A percentile compares a stretch with the other conserved stretches of the same genome.
Evolutionary conservation across 2,797 vertebrate genomes (phyloP).

Genomic region (Hoplostethus atlanticus): DNA sequence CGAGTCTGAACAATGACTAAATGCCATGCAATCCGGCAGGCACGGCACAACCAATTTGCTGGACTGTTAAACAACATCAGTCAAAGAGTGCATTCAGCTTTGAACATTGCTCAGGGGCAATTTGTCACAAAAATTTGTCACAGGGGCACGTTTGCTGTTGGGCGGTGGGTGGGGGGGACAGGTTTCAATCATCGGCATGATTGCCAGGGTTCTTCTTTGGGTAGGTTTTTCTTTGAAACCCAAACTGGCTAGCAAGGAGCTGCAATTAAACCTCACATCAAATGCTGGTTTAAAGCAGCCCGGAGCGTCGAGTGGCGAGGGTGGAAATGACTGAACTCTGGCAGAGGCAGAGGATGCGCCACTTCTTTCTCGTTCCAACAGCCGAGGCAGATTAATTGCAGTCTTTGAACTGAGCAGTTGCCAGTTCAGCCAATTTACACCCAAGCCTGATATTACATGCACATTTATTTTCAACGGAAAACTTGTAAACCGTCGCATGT

Average conservation of each 20-base stretch:
- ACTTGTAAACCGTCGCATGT: slow-evolving; percentile 14
- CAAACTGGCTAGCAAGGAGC: slow-evolving; percentile 30
- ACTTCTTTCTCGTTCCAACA: slow-evolving; percentile 44
- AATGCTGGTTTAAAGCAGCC: slow-evolving; percentile 58
- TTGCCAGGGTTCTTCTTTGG: slow-evolving; percentile 54
- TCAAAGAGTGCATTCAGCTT: slow-evolving; percentile 36
- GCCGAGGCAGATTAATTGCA: slow-evolving; percentile 47
- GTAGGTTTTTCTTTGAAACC: slow-evolving; percentile 32
- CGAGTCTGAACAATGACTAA: slow-evolving; percentile 18
- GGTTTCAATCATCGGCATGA: slow-evolving; percentile 29
- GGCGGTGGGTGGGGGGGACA: not conserved
- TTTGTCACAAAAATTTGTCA: too few species aligned
- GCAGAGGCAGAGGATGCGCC: slow-evolving; percentile 17
- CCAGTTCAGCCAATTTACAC: slow-evolving; percentile 42
- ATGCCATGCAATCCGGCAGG: not conserved
- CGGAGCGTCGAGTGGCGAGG: slow-evolving; percentile 28
- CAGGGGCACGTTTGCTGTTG: not conserved
- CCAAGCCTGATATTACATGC: slow-evolving; percentile 16
- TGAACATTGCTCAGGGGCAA: not conserved
- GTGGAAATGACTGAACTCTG: slow-evolving; percentile 30
- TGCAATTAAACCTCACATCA: slow-evolving; percentile 68
- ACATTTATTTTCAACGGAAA: slow-evolving; percentile 37
- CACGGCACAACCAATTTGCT: not conserved
- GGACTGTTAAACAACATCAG: not conserved
- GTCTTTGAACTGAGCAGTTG: slow-evolving; percentile 49